Conservation (phyloP, 2,797 vertebrate genomes). For the Catostomus latipinnis region DNA sequence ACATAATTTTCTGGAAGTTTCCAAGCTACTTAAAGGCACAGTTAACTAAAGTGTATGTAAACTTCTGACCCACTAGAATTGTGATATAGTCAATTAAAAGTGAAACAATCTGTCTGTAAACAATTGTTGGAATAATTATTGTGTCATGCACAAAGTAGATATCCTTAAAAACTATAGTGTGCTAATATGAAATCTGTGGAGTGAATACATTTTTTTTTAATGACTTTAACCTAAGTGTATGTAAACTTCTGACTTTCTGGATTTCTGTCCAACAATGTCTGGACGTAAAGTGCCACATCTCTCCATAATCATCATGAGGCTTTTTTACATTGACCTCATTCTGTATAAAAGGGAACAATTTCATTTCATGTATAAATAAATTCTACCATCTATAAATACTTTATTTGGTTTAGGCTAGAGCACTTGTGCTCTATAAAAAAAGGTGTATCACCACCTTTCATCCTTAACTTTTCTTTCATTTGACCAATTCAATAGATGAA, state of each 20-base stretch:
- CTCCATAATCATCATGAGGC: constrained; percentile 11
- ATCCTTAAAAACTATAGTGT: too few relatives aligned
- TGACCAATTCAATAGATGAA: constrained; percentile 11
- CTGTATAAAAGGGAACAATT: constrained; percentile 37
- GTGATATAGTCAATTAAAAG: too few relatives aligned
- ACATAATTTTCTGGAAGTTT: too few relatives aligned
- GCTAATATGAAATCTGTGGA: too few relatives aligned
- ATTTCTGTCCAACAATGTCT: background rate
- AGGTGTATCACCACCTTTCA: background rate
- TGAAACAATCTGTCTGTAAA: too few relatives aligned
- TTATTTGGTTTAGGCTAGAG: constrained; percentile 54
- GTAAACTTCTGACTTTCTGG: background rate
- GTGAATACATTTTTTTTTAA: too few relatives aligned
- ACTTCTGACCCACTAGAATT: too few relatives aligned
- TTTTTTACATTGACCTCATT: constrained; percentile 26
- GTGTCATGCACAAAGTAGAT: too few relatives aligned
- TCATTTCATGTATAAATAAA: constrained; percentile 26
- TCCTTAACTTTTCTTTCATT: background rate
- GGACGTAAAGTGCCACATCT: constrained; percentile 54
- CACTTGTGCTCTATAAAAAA: constrained; percentile 16
- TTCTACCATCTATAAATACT: constrained; percentile 31
- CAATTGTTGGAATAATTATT: too few relatives aligned
- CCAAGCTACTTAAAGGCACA: too few relatives aligned
- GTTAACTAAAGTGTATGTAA: too few relatives aligned
- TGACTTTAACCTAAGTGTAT: too few relatives aligned